Evolutionary conservation across 2,797 vertebrate species (phyloP), one percentile per base, ranked within the genome.

Genomic region (Adrianichthys oophorus): DNA sequence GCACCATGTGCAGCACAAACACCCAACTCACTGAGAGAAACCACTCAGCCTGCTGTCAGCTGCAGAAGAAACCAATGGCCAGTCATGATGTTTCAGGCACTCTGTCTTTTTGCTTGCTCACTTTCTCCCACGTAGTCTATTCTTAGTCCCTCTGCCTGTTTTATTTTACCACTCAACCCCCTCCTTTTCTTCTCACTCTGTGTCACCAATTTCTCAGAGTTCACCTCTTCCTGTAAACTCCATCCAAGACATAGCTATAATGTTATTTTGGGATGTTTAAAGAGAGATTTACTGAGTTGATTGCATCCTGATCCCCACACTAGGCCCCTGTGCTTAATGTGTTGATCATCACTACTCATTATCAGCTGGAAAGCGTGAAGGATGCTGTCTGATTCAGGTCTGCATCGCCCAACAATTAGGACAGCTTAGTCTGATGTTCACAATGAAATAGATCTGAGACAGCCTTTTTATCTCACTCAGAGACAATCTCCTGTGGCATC

Each of bases 21-120:
- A 88, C 70, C 70, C 73, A 49, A 64, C 75, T 69, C 79, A 80
- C 62, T 87, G 87, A 91, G 76, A 87, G 79, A 91, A 92, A 89
- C 77, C 89, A 90, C 86, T 90, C 81, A 79, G 57, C 70, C 66
- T 70, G 37, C 74, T 91, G 89, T 91, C 90, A 90, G 90, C 87
- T 83, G 82, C 76, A 66, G 64, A 73, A 73, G 71, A 80, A 86
- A 83, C 83, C 82, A 64, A 80, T 70, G 85, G 78, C 79, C 76
- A 70, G 74, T 69, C 55, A n/a, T 55, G 57, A 69, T 80, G 68
- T 69, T 68, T 74, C 48, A 58, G 53, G 55, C 76, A 59, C 80
- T 78, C 73, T 74, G 63, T 80, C 76, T 78, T 69, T 59, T 43
- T 50, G 55, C 68, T 76, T 50, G 24, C 76, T 81, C 62, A 45